Conservation (phyloP, 1,140 invertebrate species). For the Gonatopus flavifemur region DNA sequence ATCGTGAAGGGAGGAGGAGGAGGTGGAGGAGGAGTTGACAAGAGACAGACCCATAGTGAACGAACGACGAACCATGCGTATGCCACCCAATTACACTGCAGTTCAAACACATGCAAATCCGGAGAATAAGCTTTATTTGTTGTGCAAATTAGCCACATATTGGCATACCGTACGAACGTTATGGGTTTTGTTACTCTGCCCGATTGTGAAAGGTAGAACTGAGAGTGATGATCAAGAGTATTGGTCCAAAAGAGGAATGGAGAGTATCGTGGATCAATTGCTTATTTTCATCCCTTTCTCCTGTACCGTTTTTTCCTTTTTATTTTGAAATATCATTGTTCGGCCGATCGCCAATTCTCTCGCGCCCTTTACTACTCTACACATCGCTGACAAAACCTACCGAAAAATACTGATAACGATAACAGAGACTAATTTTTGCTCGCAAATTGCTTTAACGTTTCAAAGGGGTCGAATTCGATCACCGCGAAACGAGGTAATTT, state of each 20-base stretch:
- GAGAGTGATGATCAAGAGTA: constrained; percentile 9
- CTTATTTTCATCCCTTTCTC: constrained; percentile 46
- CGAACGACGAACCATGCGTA: constrained; percentile 35
- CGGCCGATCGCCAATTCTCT: constrained; percentile 14
- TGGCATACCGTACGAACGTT: constrained; percentile 51
- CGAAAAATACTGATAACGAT: constrained; percentile 38
- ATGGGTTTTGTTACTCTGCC: constrained; percentile 50
- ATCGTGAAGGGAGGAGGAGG: constrained; percentile 4
- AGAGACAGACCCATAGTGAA: constrained; percentile 18
- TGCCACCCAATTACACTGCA: constrained; percentile 58
- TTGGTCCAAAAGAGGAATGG: constrained; percentile 1
- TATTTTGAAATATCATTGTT: constrained; percentile 39
- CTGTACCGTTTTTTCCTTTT: constrained; percentile 42
- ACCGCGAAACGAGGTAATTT: neutral
- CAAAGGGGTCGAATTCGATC: constrained; percentile 17
- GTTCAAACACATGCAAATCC: constrained; percentile 62
- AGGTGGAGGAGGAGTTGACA: constrained; percentile 6
- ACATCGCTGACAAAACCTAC: constrained; percentile 28
- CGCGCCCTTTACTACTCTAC: constrained; percentile 8
- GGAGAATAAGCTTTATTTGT: constrained; percentile 60
- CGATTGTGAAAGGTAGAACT: constrained; percentile 23
- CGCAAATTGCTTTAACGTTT: constrained; percentile 27
- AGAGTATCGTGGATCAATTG: constrained; percentile 47
- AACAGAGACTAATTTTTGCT: constrained; percentile 34
- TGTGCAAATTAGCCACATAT: constrained; percentile 60